phyloP scores from a whole-genome alignment of 2,113 vertebrate genomes.

The Myiopsitta monachus region DNA sequence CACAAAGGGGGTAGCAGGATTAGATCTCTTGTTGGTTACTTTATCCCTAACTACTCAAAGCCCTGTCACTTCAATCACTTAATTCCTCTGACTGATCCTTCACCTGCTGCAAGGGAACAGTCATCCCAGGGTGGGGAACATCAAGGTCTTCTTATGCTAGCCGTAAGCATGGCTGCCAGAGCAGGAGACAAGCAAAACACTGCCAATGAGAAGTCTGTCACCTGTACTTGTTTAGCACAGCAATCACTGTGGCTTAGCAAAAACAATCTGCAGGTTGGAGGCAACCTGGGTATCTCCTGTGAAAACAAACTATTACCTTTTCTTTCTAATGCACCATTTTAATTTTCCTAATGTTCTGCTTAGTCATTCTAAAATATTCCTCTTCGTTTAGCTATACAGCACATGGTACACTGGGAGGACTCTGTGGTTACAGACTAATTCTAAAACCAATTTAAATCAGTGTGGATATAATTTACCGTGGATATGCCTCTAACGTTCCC shows the following conservation, averaged over 20 bases:
- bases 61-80: not conserved
- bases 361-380: not conserved
- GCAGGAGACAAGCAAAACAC: not conserved
- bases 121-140: not conserved
- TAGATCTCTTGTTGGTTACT: not conserved
- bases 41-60: not conserved
- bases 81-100: not conserved
- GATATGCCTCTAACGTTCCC: not conserved
- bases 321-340: not conserved
- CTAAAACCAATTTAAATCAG: slow-evolving; percentile 24
- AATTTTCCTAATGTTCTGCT: not conserved
- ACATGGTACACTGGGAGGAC: not conserved
- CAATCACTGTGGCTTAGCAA: not conserved
- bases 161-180: not conserved
- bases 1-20: not conserved
- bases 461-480: not conserved
- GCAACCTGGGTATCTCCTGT: not conserved
- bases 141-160: not conserved
- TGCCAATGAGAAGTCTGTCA: not conserved
- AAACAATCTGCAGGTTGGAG: not conserved
- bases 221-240: not conserved
- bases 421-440: slow-evolving; percentile 32
- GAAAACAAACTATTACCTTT: not conserved
- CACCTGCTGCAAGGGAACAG: not conserved
- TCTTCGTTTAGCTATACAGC: not conserved